Evolutionary conservation across 1,140 invertebrate species (phyloP).

Genomic region (Drosophila nikananu): DNA sequence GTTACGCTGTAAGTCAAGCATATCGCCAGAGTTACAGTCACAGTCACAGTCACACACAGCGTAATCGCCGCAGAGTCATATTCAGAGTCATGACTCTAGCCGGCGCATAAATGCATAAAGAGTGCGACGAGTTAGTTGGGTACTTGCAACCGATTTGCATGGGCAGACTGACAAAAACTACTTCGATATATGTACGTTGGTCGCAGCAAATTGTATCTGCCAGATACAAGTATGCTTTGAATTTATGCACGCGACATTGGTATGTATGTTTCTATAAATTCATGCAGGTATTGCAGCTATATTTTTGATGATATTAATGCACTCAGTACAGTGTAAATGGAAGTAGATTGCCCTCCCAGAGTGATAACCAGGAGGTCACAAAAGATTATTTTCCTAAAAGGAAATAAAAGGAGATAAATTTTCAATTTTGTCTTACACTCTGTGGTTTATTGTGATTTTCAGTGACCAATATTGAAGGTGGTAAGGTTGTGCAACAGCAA

Average conservation of each 20-base stretch:
- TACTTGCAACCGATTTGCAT: constrained; percentile 72
- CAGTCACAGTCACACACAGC: constrained; percentile 13
- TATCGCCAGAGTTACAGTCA: constrained; percentile 23
- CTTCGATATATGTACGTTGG: constrained; percentile 30
- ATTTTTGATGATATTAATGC: constrained; percentile 4
- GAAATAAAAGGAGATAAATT: no score
- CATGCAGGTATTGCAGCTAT: constrained; percentile 2
- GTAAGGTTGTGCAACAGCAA: background rate
- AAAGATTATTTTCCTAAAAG: background rate
- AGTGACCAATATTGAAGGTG: background rate
- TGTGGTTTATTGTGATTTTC: background rate
- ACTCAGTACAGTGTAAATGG: background rate
- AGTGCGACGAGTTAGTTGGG: constrained; percentile 48
- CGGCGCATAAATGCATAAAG: constrained; percentile 72
- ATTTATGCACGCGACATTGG: constrained; percentile 53
- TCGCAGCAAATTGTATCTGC: constrained; percentile 32
- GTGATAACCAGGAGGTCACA: background rate
- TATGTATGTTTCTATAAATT: background rate
- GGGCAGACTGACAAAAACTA: constrained; percentile 26
- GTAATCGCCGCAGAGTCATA: constrained; percentile 27
- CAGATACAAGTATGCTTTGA: constrained; percentile 33
- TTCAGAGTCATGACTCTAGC: constrained; percentile 16
- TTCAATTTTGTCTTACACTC: background rate
- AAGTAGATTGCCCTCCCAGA: background rate
- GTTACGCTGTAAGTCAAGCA: constrained; percentile 38